A percentile compares a stretch with the other conserved stretches of the same genome.
phyloP scores from a whole-genome alignment of 2,888 invertebrate genomes.

The Bibio marci region DNA sequence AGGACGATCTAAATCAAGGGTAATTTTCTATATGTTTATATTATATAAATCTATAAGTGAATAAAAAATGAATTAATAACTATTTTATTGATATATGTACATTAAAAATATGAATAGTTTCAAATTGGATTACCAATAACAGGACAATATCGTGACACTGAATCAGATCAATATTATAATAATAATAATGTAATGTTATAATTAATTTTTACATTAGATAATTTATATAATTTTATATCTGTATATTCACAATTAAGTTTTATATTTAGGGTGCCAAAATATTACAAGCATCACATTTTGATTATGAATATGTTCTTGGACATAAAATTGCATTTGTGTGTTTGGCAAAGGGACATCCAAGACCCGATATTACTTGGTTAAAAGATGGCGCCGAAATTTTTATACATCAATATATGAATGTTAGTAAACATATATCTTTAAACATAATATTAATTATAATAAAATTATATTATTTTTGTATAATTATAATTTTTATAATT shows the following conservation, averaged over 20 bases:
- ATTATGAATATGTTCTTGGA: constrained; percentile 82
- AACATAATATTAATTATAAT: neutral
- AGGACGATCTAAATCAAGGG: constrained; percentile 59
- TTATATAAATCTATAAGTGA: neutral
- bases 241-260: neutral
- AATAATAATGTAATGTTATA: constrained; percentile 56
- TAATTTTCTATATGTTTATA: constrained; percentile 19
- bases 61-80: neutral
- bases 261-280: constrained; percentile 73
- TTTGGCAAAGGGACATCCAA: constrained; percentile 73
- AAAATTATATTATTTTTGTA: constrained; percentile 1
- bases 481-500: too few relatives aligned
- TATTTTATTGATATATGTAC: neutral
- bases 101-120: constrained; percentile 34
- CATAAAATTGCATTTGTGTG: constrained; percentile 90
- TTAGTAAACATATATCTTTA: constrained; percentile 29
- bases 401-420: constrained; percentile 74
- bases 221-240: neutral
- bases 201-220: neutral
- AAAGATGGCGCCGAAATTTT: constrained; percentile 90
- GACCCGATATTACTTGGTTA: constrained; percentile 90
- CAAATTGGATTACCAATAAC: constrained; percentile 78
- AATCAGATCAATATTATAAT: constrained; percentile 81
- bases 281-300: constrained; percentile 74
- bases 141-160: constrained; percentile 76